Conservation (phyloP, 2,113 vertebrate species). For the Periophthalmodon schlosseri region DNA sequence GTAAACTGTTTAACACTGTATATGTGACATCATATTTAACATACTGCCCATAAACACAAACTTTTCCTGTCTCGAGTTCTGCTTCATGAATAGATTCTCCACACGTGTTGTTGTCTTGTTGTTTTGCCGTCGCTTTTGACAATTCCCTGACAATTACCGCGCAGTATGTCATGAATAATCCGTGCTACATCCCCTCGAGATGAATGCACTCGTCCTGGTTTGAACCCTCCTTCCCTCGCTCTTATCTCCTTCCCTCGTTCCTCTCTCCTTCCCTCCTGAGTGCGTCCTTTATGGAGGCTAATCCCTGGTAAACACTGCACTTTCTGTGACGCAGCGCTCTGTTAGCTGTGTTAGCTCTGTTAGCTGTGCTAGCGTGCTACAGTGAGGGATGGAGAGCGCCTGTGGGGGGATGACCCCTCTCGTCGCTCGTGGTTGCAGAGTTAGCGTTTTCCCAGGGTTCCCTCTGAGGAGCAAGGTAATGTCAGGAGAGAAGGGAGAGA, state of each 20-base stretch:
- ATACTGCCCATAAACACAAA: neutral
- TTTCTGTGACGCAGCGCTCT: constrained; percentile 23
- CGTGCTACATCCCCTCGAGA: constrained; percentile 19
- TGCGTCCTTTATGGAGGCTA: constrained; percentile 18
- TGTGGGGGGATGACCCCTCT: constrained; percentile 48
- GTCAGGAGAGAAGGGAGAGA: constrained; percentile 6
- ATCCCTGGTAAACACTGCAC: constrained; percentile 28
- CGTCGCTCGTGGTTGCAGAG: constrained; percentile 35
- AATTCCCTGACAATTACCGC: constrained; percentile 44
- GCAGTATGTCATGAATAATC: constrained; percentile 41
- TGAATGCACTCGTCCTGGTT: constrained; percentile 38
- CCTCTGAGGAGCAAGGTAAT: constrained; percentile 34
- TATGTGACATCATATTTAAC: neutral
- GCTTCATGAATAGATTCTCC: neutral
- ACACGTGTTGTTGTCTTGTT: neutral
- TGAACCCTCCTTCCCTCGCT: constrained; percentile 30
- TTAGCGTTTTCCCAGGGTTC: constrained; percentile 59
- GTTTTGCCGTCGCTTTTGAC: constrained; percentile 24
- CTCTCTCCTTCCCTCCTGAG: neutral
- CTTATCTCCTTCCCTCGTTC: neutral
- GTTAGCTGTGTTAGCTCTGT: constrained; percentile 18
- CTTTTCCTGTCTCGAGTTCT: neutral
- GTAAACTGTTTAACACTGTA: neutral
- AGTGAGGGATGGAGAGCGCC: constrained; percentile 50
- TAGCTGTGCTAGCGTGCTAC: constrained; percentile 36